phyloP scores from a whole-genome alignment of 2,888 invertebrate genomes.

The Halictus quadricinctus region DNA sequence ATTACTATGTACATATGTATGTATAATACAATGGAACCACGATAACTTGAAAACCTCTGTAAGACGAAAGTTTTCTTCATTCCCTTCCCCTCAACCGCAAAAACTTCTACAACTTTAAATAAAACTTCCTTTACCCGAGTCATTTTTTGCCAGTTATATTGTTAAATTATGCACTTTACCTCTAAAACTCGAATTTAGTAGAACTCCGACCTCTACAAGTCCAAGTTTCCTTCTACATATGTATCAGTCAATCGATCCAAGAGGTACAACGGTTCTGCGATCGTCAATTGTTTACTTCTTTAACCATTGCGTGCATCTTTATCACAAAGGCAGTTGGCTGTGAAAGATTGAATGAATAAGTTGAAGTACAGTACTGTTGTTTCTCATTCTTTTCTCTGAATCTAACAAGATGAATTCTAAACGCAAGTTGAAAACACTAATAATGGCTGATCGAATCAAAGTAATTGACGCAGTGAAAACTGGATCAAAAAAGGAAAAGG shows the following conservation, averaged over 20 bases:
- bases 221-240: background rate
- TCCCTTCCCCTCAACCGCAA: background rate
- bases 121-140: constrained; percentile 14
- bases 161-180: constrained; percentile 9
- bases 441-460: too few relatives aligned
- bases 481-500: too few relatives aligned
- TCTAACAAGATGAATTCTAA: background rate
- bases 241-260: background rate
- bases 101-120: background rate
- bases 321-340: background rate
- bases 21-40: too few relatives aligned
- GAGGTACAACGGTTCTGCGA: background rate
- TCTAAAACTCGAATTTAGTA: constrained; percentile 6
- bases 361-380: background rate
- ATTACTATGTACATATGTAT: too few relatives aligned
- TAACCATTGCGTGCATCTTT: background rate
- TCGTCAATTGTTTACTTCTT: constrained; percentile 8
- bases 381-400: background rate
- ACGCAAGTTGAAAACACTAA: too few relatives aligned
- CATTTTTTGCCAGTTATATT: background rate
- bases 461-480: too few relatives aligned
- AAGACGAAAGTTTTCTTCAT: constrained; percentile 3
- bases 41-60: background rate
- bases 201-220: background rate
- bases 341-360: background rate